Conservation (phyloP, 1,140 invertebrate species). For the Pissodes strobi region DNA sequence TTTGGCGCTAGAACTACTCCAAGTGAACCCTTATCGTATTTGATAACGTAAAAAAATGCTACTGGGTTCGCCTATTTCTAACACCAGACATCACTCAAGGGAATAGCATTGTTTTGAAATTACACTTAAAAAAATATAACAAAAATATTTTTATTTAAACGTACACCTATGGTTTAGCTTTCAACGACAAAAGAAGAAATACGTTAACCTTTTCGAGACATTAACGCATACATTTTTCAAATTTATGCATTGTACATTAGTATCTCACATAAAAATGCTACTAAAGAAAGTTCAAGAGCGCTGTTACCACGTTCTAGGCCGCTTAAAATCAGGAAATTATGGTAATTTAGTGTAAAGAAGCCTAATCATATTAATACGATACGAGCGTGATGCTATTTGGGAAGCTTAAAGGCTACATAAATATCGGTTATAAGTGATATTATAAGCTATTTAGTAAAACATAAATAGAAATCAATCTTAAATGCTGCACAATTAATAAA, state of each 20-base stretch:
- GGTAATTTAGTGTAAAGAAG: constrained; percentile 23
- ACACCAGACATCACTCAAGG: too few relatives aligned
- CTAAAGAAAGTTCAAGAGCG: constrained; percentile 22
- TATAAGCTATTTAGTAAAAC: too few relatives aligned
- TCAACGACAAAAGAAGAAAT: background rate
- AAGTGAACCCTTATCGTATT: too few relatives aligned
- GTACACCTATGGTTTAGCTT: too few relatives aligned
- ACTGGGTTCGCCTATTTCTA: too few relatives aligned
- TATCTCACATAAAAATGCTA: constrained; percentile 20
- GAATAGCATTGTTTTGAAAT: too few relatives aligned
- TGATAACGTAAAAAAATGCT: too few relatives aligned
- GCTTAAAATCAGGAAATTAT: constrained; percentile 29
- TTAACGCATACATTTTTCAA: constrained; percentile 5
- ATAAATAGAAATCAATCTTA: too few relatives aligned
- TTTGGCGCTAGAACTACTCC: too few relatives aligned
- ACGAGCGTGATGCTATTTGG: constrained; percentile 1
- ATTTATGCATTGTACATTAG: constrained; percentile 23
- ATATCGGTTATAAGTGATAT: background rate
- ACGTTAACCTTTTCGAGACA: constrained; percentile 7
- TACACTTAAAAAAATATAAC: too few relatives aligned
- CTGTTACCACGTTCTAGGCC: constrained; percentile 11
- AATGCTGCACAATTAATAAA: too few relatives aligned
- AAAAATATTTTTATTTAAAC: too few relatives aligned
- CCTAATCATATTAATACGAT: constrained; percentile 27
- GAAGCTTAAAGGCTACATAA: constrained; percentile 2